Conservation (phyloP, 2,797 vertebrate genomes). For the Champsocephalus esox region DNA sequence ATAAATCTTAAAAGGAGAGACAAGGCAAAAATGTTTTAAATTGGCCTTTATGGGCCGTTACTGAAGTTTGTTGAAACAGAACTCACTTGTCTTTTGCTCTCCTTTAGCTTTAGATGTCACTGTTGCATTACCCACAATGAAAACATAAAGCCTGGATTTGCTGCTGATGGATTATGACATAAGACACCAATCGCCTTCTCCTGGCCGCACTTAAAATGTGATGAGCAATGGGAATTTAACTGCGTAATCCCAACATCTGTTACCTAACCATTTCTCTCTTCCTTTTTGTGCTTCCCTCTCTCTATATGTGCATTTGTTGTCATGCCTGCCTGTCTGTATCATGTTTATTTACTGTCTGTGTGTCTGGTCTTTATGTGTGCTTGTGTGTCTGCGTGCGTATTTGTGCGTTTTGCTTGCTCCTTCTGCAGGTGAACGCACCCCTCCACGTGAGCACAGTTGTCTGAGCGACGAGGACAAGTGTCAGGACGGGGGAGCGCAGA, state of each 20-base stretch:
- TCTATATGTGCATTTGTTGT: slow-evolving; percentile 31
- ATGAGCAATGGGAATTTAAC: slow-evolving; percentile 67
- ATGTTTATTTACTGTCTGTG: slow-evolving; percentile 28
- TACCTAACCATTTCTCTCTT: slow-evolving; percentile 69
- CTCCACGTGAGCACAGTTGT: slow-evolving; percentile 94
- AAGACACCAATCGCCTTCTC: slow-evolving; percentile 50
- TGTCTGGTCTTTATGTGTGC: slow-evolving; percentile 33
- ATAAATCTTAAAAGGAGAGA: not conserved
- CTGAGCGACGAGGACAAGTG: slow-evolving; percentile 95
- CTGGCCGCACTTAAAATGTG: slow-evolving; percentile 48
- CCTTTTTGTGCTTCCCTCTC: slow-evolving; percentile 34
- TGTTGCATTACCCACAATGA: slow-evolving; percentile 13
- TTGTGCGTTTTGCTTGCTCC: slow-evolving; percentile 22
- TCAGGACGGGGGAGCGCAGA: slow-evolving; percentile 89
- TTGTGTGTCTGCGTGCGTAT: slow-evolving; percentile 31
- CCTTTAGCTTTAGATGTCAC: not conserved
- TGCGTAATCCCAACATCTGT: slow-evolving; percentile 67
- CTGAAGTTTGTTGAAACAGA: not conserved
- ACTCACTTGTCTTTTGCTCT: not conserved
- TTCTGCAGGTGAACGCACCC: slow-evolving; percentile 89
- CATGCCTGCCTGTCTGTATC: slow-evolving; percentile 42
- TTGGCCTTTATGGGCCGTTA: too few relatives aligned
- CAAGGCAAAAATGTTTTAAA: not conserved
- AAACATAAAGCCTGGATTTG: slow-evolving; percentile 38
- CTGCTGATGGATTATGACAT: slow-evolving; percentile 72